phyloP scores from a whole-genome alignment of 1,140 invertebrate species.

The Diorhabda elongata region DNA sequence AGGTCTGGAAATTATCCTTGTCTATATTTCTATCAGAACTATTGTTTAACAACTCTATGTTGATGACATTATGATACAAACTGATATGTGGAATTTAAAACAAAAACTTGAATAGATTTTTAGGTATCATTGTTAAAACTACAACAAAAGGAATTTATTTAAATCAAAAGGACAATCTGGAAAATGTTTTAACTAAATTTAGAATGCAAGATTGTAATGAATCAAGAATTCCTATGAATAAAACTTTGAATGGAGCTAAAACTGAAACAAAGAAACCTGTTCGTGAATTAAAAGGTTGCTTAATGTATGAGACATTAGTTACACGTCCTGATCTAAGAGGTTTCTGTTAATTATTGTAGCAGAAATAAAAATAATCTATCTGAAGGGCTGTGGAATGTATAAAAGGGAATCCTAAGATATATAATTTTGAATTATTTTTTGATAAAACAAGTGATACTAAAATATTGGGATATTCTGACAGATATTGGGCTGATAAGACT shows the following conservation, averaged over 20 bases:
- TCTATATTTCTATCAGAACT: too few relatives aligned
- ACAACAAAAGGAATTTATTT: slow-evolving; percentile 19
- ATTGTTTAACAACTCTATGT: too few relatives aligned
- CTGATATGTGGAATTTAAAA: not conserved
- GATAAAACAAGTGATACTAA: too few relatives aligned
- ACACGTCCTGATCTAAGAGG: slow-evolving; percentile 1
- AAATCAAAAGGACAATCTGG: not conserved
- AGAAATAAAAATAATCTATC: slow-evolving; percentile 5
- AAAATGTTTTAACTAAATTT: not conserved
- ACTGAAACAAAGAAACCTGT: not conserved
- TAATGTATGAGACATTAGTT: too few relatives aligned
- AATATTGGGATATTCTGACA: too few relatives aligned
- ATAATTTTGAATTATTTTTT: too few relatives aligned
- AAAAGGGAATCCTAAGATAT: not conserved
- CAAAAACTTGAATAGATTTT: slow-evolving; percentile 1
- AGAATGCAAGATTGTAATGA: not conserved
- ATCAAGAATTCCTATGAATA: not conserved
- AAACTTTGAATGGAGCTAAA: not conserved
- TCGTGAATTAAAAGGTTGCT: too few relatives aligned
- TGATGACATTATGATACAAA: not conserved
- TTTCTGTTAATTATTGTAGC: slow-evolving; percentile 4
- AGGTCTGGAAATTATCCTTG: too few relatives aligned
- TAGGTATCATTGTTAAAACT: slow-evolving; percentile 11
- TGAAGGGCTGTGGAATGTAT: not conserved
- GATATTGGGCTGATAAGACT: slow-evolving; percentile 16